These are phyloP conservation scores for Arctopsyche grandis DNA, from an alignment of 1,140 invertebrate species.

Conservation along the genomic window DNA sequence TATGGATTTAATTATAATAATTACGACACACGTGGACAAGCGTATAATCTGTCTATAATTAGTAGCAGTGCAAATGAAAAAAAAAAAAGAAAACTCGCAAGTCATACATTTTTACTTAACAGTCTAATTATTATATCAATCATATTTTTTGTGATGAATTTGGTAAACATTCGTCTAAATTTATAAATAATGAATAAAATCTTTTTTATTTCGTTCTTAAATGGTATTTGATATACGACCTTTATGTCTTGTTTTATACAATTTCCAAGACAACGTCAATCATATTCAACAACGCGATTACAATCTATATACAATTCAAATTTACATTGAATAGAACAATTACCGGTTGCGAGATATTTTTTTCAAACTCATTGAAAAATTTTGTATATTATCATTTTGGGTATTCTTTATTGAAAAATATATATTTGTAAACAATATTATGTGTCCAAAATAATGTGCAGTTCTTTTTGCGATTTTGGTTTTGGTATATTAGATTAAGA, in stretches of 20 bases:
- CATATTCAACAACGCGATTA: conserved; percentile 6
- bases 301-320: conserved; percentile 6
- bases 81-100: neutral
- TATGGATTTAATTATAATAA: neutral
- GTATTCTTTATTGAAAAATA: too few species aligned
- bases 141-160: conserved; percentile 3
- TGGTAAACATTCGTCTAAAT: neutral
- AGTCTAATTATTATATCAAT: conserved; percentile 25
- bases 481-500: too few species aligned
- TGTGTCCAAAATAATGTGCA: too few species aligned
- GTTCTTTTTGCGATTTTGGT: too few species aligned
- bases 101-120: conserved; percentile 21
- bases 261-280: conserved; percentile 25
- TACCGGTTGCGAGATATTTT: neutral
- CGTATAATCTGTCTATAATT: neutral
- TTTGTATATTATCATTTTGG: too few species aligned
- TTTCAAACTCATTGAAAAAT: too few species aligned
- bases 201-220: too few species aligned
- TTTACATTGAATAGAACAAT: conserved; percentile 26
- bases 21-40: neutral
- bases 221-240: conserved; percentile 6
- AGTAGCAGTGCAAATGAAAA: neutral
- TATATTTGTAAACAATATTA: too few species aligned
- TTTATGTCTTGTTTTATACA: conserved; percentile 4
- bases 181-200: too few species aligned